Conservation (phyloP, 1,140 invertebrate species). For the Acarapis woodi region DNA sequence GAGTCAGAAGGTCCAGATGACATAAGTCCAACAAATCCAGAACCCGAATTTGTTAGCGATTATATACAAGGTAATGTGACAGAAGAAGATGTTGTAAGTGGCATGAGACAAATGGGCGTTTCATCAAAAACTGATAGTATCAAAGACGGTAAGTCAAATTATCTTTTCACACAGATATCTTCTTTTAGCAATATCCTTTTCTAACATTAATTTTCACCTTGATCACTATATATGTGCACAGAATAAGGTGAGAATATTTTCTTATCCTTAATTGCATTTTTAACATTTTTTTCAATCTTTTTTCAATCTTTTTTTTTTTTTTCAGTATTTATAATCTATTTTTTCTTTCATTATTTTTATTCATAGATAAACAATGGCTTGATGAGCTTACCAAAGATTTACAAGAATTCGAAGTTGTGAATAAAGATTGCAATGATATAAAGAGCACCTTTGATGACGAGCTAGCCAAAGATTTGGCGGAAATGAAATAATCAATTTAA, state of each 20-base stretch:
- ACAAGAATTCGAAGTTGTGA: constrained; percentile 64
- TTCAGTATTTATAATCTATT: neutral
- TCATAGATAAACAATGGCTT: constrained; percentile 73
- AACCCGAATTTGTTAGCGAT: constrained; percentile 21
- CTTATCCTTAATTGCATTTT: neutral
- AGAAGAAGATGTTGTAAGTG: constrained; percentile 20
- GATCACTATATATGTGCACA: too few relatives aligned
- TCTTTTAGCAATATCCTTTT: neutral
- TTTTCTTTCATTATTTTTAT: constrained; percentile 5
- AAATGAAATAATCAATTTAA: too few relatives aligned
- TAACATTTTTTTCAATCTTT: neutral
- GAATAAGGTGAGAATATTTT: neutral
- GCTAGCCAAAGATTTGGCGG: constrained; percentile 12
- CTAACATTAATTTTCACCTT: neutral
- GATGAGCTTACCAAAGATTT: constrained; percentile 65
- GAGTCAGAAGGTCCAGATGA: constrained; percentile 12
- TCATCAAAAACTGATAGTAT: constrained; percentile 3
- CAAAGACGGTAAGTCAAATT: constrained; percentile 5
- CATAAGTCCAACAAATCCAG: constrained; percentile 14
- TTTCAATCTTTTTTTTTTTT: neutral
- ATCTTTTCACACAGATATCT: neutral
- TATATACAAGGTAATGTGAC: constrained; percentile 17
- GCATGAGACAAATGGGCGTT: constrained; percentile 19
- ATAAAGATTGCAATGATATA: constrained; percentile 19
- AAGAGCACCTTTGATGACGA: constrained; percentile 9